A percentile compares a stretch with the other conserved stretches of the same genome.
These are phyloP conservation scores for Suncus etruscus DNA, from an alignment of 2,113 vertebrate genomes.

Conservation along the genomic window DNA sequence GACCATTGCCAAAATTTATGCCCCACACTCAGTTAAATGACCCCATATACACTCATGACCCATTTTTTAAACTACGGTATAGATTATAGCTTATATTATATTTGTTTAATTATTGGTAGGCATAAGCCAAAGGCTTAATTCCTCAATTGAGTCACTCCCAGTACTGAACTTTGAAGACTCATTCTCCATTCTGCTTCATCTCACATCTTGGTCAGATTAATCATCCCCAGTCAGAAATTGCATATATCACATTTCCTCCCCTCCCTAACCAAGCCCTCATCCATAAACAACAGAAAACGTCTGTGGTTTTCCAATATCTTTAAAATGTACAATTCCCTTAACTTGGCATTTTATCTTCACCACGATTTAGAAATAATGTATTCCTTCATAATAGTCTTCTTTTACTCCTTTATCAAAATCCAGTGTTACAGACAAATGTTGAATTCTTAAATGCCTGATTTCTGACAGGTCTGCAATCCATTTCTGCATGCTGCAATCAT, in stretches of 20 bases:
- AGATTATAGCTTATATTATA: neutral
- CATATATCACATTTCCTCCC: constrained; percentile 52
- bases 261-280: constrained; percentile 17
- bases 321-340: constrained; percentile 56
- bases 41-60: too few relatives aligned
- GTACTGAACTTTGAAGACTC: too few relatives aligned
- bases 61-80: neutral
- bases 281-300: constrained; percentile 44
- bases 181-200: neutral
- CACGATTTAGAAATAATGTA: constrained; percentile 10
- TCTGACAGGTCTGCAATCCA: neutral
- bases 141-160: neutral
- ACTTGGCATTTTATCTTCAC: constrained; percentile 17
- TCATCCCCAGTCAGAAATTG: neutral
- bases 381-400: neutral
- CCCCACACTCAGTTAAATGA: too few relatives aligned
- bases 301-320: constrained; percentile 53
- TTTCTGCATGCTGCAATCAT: neutral
- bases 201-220: neutral
- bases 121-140: neutral
- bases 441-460: neutral
- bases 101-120: neutral
- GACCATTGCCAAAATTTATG: too few relatives aligned
- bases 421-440: neutral
- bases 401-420: neutral